These are phyloP conservation scores for Dasysyrphus albostriatus DNA, from an alignment of 2,888 invertebrate species.

Conservation along the genomic window DNA sequence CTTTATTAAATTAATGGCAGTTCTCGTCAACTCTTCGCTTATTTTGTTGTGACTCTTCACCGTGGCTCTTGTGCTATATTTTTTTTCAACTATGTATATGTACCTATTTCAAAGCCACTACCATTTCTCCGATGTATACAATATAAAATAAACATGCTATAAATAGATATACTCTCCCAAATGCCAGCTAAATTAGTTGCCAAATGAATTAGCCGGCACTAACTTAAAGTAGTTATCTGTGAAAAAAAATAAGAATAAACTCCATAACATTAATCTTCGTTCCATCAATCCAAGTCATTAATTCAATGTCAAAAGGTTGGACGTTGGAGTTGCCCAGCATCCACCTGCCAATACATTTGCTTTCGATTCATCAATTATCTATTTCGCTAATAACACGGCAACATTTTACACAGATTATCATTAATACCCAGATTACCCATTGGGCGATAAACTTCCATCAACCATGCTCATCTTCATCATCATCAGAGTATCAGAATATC, in stretches of 20 bases:
- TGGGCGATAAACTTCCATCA: slow-evolving; percentile 55
- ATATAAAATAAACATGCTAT: too few relatives aligned
- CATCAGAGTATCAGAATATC: neutral
- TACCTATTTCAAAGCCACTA: too few relatives aligned
- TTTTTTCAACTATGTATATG: too few relatives aligned
- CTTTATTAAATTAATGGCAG: too few relatives aligned
- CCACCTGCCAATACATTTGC: slow-evolving; percentile 43
- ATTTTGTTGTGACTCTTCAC: too few relatives aligned
- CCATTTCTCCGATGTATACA: too few relatives aligned
- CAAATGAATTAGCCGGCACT: neutral
- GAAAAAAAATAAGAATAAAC: slow-evolving; percentile 2
- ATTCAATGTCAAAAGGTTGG: slow-evolving; percentile 63
- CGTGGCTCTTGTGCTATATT: too few relatives aligned
- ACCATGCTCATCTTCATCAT: slow-evolving; percentile 22
- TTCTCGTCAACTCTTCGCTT: too few relatives aligned
- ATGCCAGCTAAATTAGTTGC: slow-evolving; percentile 1
- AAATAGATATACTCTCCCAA: too few relatives aligned
- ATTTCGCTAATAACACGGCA: slow-evolving; percentile 68
- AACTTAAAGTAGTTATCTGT: neutral
- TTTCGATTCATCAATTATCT: slow-evolving; percentile 71
- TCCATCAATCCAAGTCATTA: slow-evolving; percentile 64
- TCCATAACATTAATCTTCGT: slow-evolving; percentile 53
- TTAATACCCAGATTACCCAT: slow-evolving; percentile 59
- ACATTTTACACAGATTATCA: slow-evolving; percentile 65
- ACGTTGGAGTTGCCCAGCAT: slow-evolving; percentile 25